Base-by-base conservation (phyloP, 2,888 invertebrate species). In the Lysandra bellargus region DNA sequence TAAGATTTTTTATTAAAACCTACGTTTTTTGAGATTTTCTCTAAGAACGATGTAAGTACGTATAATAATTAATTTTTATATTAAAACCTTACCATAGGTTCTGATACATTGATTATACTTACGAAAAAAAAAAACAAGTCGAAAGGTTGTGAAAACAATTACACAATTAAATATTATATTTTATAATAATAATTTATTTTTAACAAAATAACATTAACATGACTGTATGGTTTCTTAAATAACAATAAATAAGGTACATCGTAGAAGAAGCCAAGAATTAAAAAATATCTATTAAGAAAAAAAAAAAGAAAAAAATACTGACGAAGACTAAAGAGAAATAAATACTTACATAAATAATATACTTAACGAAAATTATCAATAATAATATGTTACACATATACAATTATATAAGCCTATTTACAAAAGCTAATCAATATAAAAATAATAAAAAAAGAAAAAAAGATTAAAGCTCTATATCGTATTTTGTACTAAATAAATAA, bases 241-340 rank as follows among this genome's bases (percentile, higher is more conserved):
- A 60, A 74, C 74, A 84, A 83, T 85, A 86, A 84, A 85, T 86
- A 85, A 87, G 57, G 30, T 76, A 33, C 49, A 76, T 30, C 23
- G 49, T 30, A 57, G 49, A 57, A 76, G 17, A n/a, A 17, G 7
- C 30, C 30, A 7, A 57, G 2, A 49, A 57, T 6, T 14, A 14
- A 76, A 57, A 33, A 23, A 30, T 23, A 9, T 44, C 17, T 33
- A 12, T 17, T 33, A 30, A 4, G 5, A 40, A 40, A 7, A 40
- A 23, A 76, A 6, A 17, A 76, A 23, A 49, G 44, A 30, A 53
- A 12, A 12, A 53, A 30, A 75, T 30, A 53, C 17, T 74, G 7
- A 44, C 40, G 9, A 74, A 44, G 17, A 14, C 30, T 4, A 33
- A 12, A 76, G 3, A 49, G 1, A 57, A 76, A 76, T 30, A 57